Conservation (phyloP, 2,113 vertebrate species). For the Indicator maculatus region DNA sequence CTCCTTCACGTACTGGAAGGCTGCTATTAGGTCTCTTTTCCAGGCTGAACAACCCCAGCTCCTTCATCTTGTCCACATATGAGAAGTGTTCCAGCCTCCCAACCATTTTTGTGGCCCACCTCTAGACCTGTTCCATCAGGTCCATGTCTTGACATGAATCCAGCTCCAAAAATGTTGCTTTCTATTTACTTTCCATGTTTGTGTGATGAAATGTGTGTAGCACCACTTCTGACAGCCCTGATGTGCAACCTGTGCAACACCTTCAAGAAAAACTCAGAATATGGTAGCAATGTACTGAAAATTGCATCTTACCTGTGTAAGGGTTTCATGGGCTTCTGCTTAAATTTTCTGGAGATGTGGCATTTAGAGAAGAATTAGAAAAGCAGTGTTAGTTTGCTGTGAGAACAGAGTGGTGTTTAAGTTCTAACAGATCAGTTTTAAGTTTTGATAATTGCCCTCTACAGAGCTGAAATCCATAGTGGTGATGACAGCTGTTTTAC, state of each 20-base stretch:
- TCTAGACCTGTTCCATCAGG: too few relatives aligned
- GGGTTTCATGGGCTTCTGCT: neutral
- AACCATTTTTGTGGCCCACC: too few relatives aligned
- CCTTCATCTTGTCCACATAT: too few relatives aligned
- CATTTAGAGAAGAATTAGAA: neutral
- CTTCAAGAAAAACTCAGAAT: neutral
- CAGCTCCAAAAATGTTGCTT: conserved; percentile 23
- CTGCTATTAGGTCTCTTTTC: too few relatives aligned
- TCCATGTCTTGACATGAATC: neutral
- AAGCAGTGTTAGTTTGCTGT: neutral
- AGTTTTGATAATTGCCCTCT: neutral
- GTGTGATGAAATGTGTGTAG: neutral
- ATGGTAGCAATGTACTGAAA: neutral
- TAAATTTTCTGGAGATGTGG: neutral
- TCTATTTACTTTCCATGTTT: neutral
- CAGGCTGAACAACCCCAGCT: too few relatives aligned
- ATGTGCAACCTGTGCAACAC: neutral
- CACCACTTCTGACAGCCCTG: neutral
- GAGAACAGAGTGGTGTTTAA: neutral
- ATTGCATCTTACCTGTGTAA: neutral
- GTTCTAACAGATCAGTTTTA: neutral
- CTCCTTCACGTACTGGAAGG: too few relatives aligned
- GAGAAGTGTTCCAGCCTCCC: too few relatives aligned
- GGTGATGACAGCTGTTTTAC: neutral
- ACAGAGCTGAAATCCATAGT: neutral